These are phyloP conservation scores for Cetoscarus ocellatus DNA, from an alignment of 2,797 vertebrate species.

Conservation along the genomic window DNA sequence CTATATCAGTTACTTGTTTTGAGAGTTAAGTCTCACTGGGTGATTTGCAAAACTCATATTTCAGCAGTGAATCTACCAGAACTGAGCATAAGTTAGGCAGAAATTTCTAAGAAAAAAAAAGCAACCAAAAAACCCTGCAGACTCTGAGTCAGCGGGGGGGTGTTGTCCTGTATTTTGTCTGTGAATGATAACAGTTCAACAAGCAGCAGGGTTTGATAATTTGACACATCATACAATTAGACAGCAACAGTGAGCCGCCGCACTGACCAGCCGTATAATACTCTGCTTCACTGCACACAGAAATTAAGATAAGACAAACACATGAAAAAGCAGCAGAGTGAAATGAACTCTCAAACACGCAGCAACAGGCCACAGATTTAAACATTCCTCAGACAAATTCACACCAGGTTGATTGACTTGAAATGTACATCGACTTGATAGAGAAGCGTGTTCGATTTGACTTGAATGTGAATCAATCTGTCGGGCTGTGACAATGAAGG, in stretches of 20 bases:
- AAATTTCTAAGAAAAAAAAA: too few relatives aligned
- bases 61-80: too few relatives aligned
- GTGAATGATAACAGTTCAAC: neutral
- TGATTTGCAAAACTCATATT: too few relatives aligned
- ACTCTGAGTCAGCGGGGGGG: neutral
- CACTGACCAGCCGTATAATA: constrained; percentile 15
- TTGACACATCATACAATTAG: constrained; percentile 26
- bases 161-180: too few relatives aligned
- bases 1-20: too few relatives aligned
- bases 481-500: constrained; percentile 45
- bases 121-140: too few relatives aligned
- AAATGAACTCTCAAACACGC: constrained; percentile 32
- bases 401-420: constrained; percentile 31
- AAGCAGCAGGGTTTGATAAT: constrained; percentile 22
- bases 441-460: constrained; percentile 21
- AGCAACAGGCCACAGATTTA: constrained; percentile 16
- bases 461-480: constrained; percentile 48
- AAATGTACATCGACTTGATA: constrained; percentile 38
- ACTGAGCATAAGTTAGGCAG: too few relatives aligned
- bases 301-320: constrained; percentile 40
- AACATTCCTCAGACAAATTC: neutral
- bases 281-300: constrained; percentile 21
- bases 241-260: constrained; percentile 15
- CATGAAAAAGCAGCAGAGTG: constrained; percentile 25
- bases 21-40: too few relatives aligned